phyloP scores from a whole-genome alignment of 1,140 invertebrate species.

The Thalassaphorura encarpata region DNA sequence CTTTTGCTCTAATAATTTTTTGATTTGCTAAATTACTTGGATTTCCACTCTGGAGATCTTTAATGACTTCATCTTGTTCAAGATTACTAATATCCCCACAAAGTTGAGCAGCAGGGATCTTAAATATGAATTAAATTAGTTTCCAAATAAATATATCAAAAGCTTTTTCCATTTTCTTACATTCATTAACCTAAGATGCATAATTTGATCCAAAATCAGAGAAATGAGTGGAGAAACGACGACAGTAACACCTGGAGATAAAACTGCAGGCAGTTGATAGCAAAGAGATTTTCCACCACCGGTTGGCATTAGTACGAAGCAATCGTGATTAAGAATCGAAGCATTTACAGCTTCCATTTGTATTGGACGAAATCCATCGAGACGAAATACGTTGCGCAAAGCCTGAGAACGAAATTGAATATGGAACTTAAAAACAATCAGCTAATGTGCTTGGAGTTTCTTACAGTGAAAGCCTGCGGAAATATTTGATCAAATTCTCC shows the following conservation, averaged over 20 bases:
- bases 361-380: no score
- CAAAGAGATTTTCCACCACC: constrained; percentile 90
- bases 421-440: no score
- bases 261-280: constrained; percentile 85
- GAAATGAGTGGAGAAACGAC: constrained; percentile 87
- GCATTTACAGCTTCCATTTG: no score
- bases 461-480: no score
- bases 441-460: no score
- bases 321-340: not conserved
- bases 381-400: no score
- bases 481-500: no score
- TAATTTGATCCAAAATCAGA: constrained; percentile 87
- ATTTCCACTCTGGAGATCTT: no score
- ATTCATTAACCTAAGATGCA: constrained; percentile 37
- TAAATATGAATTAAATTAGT: not conserved
- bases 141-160: not conserved
- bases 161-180: not conserved
- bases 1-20: not conserved
- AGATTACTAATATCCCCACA: no score
- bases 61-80: no score
- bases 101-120: not conserved
- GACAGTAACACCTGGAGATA: constrained; percentile 61
- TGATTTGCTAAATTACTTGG: no score
- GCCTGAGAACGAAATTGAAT: no score
- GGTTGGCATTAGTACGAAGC: constrained; percentile 46